Base-by-base conservation (phyloP, 1,140 invertebrate species). In the Mamestra configurata region DNA sequence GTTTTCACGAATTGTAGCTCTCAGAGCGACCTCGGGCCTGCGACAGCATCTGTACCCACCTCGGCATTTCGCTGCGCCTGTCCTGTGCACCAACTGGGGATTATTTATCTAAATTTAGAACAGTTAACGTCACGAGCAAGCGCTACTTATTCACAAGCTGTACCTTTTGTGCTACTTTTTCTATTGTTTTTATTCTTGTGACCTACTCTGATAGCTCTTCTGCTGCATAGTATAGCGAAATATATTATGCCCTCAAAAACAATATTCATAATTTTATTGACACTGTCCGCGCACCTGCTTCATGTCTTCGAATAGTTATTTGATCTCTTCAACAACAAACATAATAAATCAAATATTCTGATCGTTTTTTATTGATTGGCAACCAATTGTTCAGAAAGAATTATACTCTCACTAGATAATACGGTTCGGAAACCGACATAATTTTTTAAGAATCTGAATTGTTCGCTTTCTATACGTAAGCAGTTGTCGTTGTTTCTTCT, bases 101-200 rank as follows among this genome's bases (percentile, higher is more conserved):
- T 70, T 81, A 83, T 82, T 82, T 84, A 80, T 84, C 77, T 82
- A 46, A 61, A 76, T 79, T 84, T 80, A 78, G 78, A 84, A 84
- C 79, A 68, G 80, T 84, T 84, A 76, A 64, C 77, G 83, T 75
- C 80, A 78, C 71, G 43, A 24, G 40, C 64, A 71, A 73, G 51
- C 51, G 51, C 71, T 73, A 57, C 51, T 57, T 73, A 43, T 40
- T 43, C 71, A 59, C 10, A 53, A 35, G n/a, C 51, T 37, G 18
- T 8, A 35, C 13, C 53, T 59, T 72, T 37, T 57, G 20, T 73
- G 13, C n/a, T 59, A n/a, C 53, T 73, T 73, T 57, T 20, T 55
- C 20, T 10, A 13, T 43, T 35, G 51, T 73, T 57, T 71, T 71
- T 11, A 51, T 22, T 53, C 24, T 43, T 35, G 46, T 71, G 18